Percentiles rank a stretch among this genome's conserved stretches.
Conservation (phyloP, 2,888 invertebrate species). For the Thysanoteuthis rhombus region DNA sequence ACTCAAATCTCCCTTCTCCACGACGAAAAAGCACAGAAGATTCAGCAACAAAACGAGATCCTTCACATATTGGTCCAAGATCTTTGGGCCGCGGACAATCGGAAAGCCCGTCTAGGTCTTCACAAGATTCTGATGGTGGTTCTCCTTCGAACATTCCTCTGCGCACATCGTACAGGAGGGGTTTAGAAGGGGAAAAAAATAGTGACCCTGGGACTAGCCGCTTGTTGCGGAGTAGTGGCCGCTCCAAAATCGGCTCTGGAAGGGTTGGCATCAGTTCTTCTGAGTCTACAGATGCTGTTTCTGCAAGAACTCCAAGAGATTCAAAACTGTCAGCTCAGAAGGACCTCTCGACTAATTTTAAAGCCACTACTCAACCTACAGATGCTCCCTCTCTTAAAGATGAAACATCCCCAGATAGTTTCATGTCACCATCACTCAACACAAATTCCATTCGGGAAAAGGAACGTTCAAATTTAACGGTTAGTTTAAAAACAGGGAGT, state of each 20-base stretch:
- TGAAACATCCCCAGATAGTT: neutral
- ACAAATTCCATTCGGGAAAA: neutral
- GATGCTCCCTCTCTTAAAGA: neutral
- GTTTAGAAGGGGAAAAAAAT: neutral
- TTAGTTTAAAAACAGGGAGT: neutral
- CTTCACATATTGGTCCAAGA: neutral
- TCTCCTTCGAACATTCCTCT: constrained; percentile 12
- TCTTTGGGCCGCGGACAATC: neutral
- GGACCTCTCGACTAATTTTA: neutral
- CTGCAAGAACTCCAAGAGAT: neutral
- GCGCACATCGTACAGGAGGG: neutral
- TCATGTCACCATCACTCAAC: neutral
- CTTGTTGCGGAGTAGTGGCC: neutral
- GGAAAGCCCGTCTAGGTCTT: neutral
- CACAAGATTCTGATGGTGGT: neutral
- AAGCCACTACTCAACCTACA: neutral
- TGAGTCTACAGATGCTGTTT: neutral
- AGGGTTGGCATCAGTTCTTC: neutral
- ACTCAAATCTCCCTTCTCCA: constrained; percentile 17
- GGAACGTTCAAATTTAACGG: neutral
- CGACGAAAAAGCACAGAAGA: neutral
- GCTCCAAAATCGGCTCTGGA: neutral
- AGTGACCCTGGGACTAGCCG: neutral
- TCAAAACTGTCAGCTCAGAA: neutral
- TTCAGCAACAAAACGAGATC: neutral